Evolutionary conservation across 2,113 vertebrate species (phyloP).

Genomic region (Notechis scutatus): DNA sequence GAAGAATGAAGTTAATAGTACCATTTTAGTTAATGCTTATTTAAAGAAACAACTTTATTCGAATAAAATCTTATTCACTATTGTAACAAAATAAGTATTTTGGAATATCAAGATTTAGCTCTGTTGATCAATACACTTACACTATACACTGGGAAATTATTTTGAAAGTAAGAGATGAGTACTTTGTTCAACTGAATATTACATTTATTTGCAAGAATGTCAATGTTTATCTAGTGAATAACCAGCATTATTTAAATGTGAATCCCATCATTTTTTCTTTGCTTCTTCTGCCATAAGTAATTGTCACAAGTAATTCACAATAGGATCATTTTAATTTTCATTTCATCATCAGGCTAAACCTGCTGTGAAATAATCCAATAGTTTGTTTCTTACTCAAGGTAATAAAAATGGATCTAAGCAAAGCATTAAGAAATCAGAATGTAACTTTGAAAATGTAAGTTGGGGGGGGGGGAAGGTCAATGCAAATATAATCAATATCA

Average conservation of each 20-base stretch:
- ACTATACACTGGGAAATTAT: background rate
- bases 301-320: background rate
- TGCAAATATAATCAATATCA: background rate
- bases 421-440: background rate
- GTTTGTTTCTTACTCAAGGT: background rate
- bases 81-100: background rate
- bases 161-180: background rate
- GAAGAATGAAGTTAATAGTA: background rate
- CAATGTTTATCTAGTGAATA: background rate
- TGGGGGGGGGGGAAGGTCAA: background rate
- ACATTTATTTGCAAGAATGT: background rate
- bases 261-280: background rate
- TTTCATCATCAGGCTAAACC: background rate
- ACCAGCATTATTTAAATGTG: background rate
- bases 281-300: background rate
- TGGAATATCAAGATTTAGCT: background rate
- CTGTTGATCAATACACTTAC: background rate
- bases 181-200: background rate
- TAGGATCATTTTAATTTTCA: background rate
- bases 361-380: background rate
- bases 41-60: background rate
- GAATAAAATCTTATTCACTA: conserved; percentile 9
- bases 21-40: background rate
- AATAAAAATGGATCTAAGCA: background rate
- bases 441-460: background rate